Evolutionary conservation across 2,888 invertebrate genomes (phyloP), one percentile per base, ranked within the genome.

Genomic region (Andrena camellia): DNA sequence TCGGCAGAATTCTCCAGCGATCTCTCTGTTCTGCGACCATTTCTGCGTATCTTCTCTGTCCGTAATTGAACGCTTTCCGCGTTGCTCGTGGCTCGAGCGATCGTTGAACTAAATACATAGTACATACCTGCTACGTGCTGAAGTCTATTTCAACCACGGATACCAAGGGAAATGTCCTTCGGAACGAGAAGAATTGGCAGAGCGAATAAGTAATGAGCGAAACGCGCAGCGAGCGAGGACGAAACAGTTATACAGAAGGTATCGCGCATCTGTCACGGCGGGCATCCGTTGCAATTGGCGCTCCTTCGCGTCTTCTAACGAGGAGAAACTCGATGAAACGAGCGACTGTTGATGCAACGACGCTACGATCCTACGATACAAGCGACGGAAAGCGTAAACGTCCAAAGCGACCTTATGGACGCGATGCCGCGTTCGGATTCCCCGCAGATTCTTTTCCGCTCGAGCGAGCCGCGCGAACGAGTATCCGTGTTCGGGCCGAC

Each of bases 401-500:
- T n/a, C 35, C 73, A 60, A 62, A 69, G 69, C 81, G 73, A 60
- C 59, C 48, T n/a, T 57, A 63, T 20, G 68, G 68, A 68, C 60
- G 72, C 72, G 72, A 54, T 26, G 29, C 59, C 64, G 83, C 57
- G 72, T 62, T 63, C 64, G 72, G 72, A 83, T 67, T 67, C 64
- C 29, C 72, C 64, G 64, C 69, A 59, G 59, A 77, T 66, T 81
- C 66, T 78, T 70, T 81, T 71, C 70, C 83, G 83, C 82, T 70
- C 79, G 77, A 83, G 67, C 79, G 76, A 59, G 26, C 60, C 57
- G 70, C 69, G 72, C 59, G 75, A 70, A 81, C 82, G 82, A 86
- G 73, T 67, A 81, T 82, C 74, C 81, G 69, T 79, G 76, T 76
- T 69, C 71, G 73, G 86, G 86, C 83, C 64, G 76, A 29, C 73